A percentile compares a stretch with the other conserved stretches of the same genome.
Evolutionary conservation across 1,140 invertebrate species (phyloP).

Genomic region (Oryzaephilus surinamensis): DNA sequence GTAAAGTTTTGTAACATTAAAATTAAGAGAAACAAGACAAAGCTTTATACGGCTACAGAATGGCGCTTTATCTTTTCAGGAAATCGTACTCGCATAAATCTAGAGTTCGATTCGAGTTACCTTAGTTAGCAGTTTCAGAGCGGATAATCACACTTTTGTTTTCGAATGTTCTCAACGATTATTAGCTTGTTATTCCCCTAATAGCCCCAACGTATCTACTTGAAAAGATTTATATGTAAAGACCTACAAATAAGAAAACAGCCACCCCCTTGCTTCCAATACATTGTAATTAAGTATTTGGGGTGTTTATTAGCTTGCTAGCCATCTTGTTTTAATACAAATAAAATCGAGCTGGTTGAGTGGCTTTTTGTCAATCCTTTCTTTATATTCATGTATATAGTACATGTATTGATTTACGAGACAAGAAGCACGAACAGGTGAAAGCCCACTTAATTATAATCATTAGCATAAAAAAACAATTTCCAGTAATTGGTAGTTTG

Average conservation of each 20-base stretch:
- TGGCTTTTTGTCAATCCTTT: too few relatives aligned
- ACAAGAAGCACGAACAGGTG: too few relatives aligned
- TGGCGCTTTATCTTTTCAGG: neutral
- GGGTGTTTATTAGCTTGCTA: too few relatives aligned
- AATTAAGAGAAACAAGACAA: neutral
- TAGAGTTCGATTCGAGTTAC: constrained; percentile 23
- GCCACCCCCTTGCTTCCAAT: neutral
- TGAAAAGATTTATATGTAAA: constrained; percentile 9
- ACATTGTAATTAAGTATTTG: neutral
- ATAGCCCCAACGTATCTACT: constrained; percentile 25
- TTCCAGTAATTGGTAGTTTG: constrained; percentile 19
- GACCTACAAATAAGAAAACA: constrained; percentile 5
- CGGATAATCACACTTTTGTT: constrained; percentile 30
- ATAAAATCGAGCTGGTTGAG: too few relatives aligned
- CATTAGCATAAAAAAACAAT: constrained; percentile 26
- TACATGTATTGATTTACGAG: too few relatives aligned
- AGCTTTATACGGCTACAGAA: neutral
- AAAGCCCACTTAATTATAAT: too few relatives aligned
- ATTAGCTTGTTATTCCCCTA: constrained; percentile 31
- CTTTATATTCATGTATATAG: too few relatives aligned
- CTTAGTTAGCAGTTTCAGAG: constrained; percentile 30
- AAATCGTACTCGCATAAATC: constrained; percentile 20
- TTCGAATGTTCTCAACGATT: constrained; percentile 28
- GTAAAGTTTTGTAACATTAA: neutral
- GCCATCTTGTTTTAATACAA: too few relatives aligned